These are phyloP conservation scores for Aspidiotus rigidus DNA, from an alignment of 2,888 invertebrate species.

Conservation along the genomic window DNA sequence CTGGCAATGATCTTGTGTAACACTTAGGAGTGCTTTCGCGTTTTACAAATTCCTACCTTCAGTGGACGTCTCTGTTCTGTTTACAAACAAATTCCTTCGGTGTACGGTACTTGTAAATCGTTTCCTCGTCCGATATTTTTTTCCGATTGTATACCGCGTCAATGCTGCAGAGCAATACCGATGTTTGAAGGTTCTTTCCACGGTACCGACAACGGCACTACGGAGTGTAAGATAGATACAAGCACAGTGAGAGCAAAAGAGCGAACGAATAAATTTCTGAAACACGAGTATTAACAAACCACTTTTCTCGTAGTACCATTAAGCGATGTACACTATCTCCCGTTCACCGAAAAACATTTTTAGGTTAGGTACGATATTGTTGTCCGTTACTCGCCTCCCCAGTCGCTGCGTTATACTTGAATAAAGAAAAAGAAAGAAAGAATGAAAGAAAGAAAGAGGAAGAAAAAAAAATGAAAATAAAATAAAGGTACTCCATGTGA, in stretches of 20 bases:
- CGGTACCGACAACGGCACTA: too few relatives aligned
- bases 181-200: too few relatives aligned
- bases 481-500: neutral
- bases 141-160: too few relatives aligned
- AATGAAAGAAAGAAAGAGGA: neutral
- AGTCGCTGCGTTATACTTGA: neutral
- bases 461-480: neutral
- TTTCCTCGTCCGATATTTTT: neutral
- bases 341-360: too few relatives aligned
- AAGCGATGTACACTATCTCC: neutral
- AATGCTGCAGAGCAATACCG: too few relatives aligned
- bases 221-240: too few relatives aligned
- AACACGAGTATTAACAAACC: neutral
- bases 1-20: too few relatives aligned
- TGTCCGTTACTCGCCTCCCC: neutral
- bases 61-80: neutral
- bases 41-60: neutral
- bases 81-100: conserved; percentile 1
- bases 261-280: neutral
- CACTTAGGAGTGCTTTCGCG: neutral
- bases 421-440: too few relatives aligned
- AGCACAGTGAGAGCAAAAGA: too few relatives aligned
- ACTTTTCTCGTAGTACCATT: neutral
- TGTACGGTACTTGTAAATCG: neutral
- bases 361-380: too few relatives aligned